Evolutionary conservation across 1,140 invertebrate species (phyloP).

Genomic region (Dendroctonus valens): DNA sequence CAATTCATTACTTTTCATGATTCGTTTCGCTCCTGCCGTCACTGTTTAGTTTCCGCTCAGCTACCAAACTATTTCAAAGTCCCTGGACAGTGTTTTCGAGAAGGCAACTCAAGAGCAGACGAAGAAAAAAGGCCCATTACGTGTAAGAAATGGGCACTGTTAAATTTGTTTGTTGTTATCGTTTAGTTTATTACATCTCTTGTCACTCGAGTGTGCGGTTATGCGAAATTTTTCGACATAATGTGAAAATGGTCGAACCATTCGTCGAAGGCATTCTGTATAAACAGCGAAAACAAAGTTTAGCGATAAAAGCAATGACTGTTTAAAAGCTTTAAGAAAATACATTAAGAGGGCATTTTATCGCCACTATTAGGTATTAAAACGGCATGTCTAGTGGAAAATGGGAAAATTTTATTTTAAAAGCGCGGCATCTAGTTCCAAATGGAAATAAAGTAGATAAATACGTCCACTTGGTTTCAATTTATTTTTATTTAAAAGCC

Average conservation of each 20-base stretch:
- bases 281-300: neutral
- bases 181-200: slow-evolving; percentile 17
- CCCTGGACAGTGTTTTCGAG: slow-evolving; percentile 7
- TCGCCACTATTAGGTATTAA: too few relatives aligned
- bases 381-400: too few relatives aligned
- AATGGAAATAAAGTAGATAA: too few relatives aligned
- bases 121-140: slow-evolving; percentile 19
- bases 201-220: slow-evolving; percentile 4
- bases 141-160: slow-evolving; percentile 13
- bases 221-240: too few relatives aligned
- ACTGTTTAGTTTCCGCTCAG: neutral
- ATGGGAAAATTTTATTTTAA: too few relatives aligned
- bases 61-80: neutral
- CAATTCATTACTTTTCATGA: too few relatives aligned
- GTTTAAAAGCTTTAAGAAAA: slow-evolving; percentile 1
- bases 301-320: neutral
- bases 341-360: neutral
- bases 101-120: slow-evolving; percentile 12
- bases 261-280: too few relatives aligned
- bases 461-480: too few relatives aligned
- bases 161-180: slow-evolving; percentile 24
- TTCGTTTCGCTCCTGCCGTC: too few relatives aligned
- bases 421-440: too few relatives aligned
- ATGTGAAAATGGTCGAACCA: too few relatives aligned
- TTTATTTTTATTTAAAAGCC: too few relatives aligned